These are phyloP conservation scores for Malurus cyaneus DNA, from an alignment of 2,113 vertebrate species.

Conservation along the genomic window DNA sequence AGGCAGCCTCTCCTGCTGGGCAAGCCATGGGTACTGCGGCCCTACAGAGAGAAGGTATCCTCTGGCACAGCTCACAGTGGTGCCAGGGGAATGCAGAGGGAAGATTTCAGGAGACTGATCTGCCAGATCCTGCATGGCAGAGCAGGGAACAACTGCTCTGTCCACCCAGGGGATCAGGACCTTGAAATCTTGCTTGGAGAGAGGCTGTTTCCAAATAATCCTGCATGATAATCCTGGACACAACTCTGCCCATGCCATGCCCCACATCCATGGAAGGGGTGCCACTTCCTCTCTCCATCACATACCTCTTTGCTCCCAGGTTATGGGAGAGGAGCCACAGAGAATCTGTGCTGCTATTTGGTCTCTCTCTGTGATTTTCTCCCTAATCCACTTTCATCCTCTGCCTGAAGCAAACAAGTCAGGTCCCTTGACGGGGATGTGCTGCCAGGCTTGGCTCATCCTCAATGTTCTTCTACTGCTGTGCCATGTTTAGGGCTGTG, in stretches of 20 bases:
- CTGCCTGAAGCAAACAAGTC: not conserved
- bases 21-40: accelerated
- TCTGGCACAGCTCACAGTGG: accelerated
- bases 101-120: not conserved
- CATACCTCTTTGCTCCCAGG: not conserved
- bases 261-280: accelerated
- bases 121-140: not conserved
- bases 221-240: not conserved
- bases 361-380: not conserved
- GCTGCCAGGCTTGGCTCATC: not conserved
- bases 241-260: accelerated
- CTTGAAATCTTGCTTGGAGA: not conserved
- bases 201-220: not conserved
- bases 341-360: not conserved
- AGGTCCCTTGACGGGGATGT: accelerated
- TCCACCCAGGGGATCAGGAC: not conserved
- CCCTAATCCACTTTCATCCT: not conserved
- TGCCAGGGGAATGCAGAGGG: not conserved
- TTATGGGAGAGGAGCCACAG: not conserved
- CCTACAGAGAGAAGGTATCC: not conserved
- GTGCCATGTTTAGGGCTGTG: accelerated
- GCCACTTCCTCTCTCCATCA: not conserved
- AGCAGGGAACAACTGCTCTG: not conserved
- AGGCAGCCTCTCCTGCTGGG: not conserved
- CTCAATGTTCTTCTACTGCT: not conserved